Evolutionary conservation across 2,113 vertebrate genomes (phyloP).

Genomic region (Chunga burmeisteri): DNA sequence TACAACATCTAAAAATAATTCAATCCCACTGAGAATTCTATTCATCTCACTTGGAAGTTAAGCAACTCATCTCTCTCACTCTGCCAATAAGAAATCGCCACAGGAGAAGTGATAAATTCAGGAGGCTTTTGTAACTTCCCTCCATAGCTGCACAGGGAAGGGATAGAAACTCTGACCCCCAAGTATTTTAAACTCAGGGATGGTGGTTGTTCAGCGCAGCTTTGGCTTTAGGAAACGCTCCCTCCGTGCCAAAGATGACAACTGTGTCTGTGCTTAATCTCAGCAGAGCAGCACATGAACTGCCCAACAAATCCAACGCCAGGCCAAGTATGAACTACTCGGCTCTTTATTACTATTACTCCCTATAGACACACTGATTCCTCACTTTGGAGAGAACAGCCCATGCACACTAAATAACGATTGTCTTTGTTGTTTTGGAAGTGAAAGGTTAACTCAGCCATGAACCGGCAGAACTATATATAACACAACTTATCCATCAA

Average conservation of each 20-base stretch:
- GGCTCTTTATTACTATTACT: not conserved
- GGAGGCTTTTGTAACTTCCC: not conserved
- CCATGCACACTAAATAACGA: not conserved
- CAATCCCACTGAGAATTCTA: not conserved
- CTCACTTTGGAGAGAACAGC: not conserved
- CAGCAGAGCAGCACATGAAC: not conserved
- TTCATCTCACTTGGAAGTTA: not conserved
- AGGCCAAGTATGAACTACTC: not conserved
- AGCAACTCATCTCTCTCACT: not conserved
- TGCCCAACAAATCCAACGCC: not conserved
- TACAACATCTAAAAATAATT: conserved; percentile 1
- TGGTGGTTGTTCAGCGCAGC: not conserved
- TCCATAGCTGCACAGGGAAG: not conserved
- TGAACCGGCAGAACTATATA: not conserved
- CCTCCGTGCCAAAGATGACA: not conserved
- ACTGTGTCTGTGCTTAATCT: not conserved
- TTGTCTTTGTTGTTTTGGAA: not conserved
- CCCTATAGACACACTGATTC: not conserved
- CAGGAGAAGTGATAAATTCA: not conserved
- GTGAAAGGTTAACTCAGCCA: not conserved
- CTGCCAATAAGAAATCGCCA: conserved; percentile 8
- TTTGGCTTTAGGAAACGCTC: not conserved
- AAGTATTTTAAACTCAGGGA: not conserved
- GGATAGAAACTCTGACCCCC: not conserved
- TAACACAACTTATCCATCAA: accelerated